Base-by-base conservation (phyloP, 2,797 vertebrate species). In the Enteromius afrohamiltoni region DNA sequence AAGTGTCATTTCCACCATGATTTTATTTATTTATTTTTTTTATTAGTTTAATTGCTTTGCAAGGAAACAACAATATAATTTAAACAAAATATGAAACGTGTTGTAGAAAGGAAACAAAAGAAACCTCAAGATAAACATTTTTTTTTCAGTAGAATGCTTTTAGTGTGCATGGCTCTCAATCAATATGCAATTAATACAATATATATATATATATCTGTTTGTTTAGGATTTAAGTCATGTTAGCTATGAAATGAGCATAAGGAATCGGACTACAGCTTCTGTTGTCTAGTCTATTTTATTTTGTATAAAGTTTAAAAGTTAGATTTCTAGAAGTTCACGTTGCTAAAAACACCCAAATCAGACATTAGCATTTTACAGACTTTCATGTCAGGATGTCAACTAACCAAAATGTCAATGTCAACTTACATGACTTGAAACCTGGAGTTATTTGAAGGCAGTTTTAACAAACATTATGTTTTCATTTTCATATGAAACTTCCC, bases 401-500 rank as follows among this genome's bases (percentile, higher is more conserved):
- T 31, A 31, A 17, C 62, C 62, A 31, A 9, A 3, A 62, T 17
- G 74, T 40, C 73, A 60, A 9, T 60, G n/a, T 45, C 37, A 45
- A 4, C 23, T 21, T 62, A 7, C 29, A 70, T 8, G 9, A 55
- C 31, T 29, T 49, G 42, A 78, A 78, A 45, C 17, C 76, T 53
- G 77, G 13, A 53, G 29, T 34, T 79, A 68, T 70, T 40, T 37
- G 13, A 60, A 17, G 6, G 34, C n/a, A 26, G 49, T 26, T 80
- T 69, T 55, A 21, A 78, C 42, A 10, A 34, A 21, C 78, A 42
- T 55, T 0, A 19, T 5, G 29, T 73, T 81, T 80, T 80, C 53
- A 73, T 80, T 71, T 73, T 82, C 69, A 51, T 62, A 51, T 1
- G 55, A 82, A 82, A 82, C 69, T 64, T 73, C 13, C 55, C 79